Evolutionary conservation across 1,140 invertebrate species (phyloP).

Genomic region (Zaprionus gabonicus): DNA sequence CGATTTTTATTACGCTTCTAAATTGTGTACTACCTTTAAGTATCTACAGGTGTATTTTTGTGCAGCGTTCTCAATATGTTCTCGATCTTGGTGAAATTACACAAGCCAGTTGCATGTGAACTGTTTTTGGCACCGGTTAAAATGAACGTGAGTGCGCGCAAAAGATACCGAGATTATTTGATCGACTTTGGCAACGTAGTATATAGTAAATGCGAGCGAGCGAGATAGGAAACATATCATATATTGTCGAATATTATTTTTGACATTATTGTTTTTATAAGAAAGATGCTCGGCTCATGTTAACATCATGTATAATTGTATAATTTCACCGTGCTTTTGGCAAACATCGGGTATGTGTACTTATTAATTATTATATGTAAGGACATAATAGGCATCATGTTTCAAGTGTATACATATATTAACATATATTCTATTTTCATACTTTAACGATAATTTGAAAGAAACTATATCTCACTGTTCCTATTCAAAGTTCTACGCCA

Average conservation of each 20-base stretch:
- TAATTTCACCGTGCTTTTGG: neutral
- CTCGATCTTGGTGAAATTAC: neutral
- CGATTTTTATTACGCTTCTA: slow-evolving; percentile 61
- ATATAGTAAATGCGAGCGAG: neutral
- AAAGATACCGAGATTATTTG: neutral
- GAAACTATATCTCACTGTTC: neutral
- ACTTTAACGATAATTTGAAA: neutral
- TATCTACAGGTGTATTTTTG: neutral
- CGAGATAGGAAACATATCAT: slow-evolving; percentile 5
- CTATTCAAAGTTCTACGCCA: neutral
- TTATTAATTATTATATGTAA: slow-evolving; percentile 1
- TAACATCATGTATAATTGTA: slow-evolving; percentile 2
- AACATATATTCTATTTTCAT: neutral
- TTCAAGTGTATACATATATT: slow-evolving; percentile 2
- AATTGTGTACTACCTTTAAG: slow-evolving; percentile 3
- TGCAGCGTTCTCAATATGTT: neutral
- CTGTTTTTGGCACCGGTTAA: neutral
- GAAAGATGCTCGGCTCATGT: neutral
- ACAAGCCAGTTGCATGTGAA: slow-evolving; percentile 1
- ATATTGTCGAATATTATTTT: slow-evolving; percentile 1
- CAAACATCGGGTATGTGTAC: neutral
- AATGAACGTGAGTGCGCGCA: neutral
- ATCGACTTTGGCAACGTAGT: neutral
- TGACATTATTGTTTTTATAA: neutral
- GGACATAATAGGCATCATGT: slow-evolving; percentile 4